Conservation (phyloP, 2,888 invertebrate species). For the Arctia plantaginis region DNA sequence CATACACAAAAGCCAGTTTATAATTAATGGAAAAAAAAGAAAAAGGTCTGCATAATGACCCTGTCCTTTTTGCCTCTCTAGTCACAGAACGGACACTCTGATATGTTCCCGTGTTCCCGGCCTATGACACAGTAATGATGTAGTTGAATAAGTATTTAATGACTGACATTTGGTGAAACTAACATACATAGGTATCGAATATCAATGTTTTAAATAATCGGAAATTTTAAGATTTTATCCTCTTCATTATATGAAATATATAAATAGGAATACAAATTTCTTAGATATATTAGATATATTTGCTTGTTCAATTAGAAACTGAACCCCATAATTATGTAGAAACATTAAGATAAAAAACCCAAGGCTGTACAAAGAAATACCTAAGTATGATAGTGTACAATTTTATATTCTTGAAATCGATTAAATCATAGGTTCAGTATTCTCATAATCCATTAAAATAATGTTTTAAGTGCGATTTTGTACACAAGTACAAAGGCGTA, state of each 20-base stretch:
- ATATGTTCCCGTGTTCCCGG: too few species aligned
- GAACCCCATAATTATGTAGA: background rate
- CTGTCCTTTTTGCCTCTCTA: too few species aligned
- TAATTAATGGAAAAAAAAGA: too few species aligned
- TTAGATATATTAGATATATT: too few species aligned
- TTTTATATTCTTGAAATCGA: background rate
- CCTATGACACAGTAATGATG: slow-evolving; percentile 6
- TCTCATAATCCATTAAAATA: background rate
- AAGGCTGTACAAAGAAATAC: background rate
- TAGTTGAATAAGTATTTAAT: background rate
- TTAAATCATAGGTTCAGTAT: background rate
- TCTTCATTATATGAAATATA: too few species aligned
- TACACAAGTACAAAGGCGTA: too few species aligned
- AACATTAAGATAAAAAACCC: background rate
- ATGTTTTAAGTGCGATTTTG: background rate
- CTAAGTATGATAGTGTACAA: background rate
- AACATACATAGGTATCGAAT: background rate
- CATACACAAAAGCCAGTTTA: too few species aligned
- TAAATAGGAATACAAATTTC: too few species aligned
- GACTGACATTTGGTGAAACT: background rate
- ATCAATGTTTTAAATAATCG: background rate
- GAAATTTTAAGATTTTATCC: too few species aligned
- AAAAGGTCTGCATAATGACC: too few species aligned
- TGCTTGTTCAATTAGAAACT: too few species aligned
- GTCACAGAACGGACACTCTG: too few species aligned